Percentiles rank a stretch among this genome's conserved stretches.
Evolutionary conservation across 2,113 vertebrate species (phyloP).

Genomic region (Lutjanus erythropterus): DNA sequence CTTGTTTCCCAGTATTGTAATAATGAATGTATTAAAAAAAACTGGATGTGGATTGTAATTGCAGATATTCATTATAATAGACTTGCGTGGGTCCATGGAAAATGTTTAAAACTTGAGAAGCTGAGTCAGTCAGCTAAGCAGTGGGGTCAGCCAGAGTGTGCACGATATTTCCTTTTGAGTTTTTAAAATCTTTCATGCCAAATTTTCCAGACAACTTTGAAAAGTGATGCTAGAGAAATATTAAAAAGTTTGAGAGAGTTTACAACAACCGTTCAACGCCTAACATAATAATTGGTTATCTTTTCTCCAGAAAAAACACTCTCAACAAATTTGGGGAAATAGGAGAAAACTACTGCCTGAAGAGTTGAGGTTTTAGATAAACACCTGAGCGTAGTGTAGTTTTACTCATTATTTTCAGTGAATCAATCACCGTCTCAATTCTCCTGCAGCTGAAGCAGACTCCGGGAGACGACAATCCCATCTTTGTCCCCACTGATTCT

Average conservation of each 20-base stretch:
- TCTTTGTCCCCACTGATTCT: constrained; percentile 83
- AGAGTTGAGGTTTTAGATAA: neutral
- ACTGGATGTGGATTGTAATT: neutral
- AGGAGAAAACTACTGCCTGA: neutral
- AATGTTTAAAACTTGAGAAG: neutral
- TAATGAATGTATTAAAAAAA: neutral
- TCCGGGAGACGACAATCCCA: constrained; percentile 70
- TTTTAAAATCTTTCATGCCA: constrained; percentile 21
- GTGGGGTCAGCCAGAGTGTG: neutral
- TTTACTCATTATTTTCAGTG: neutral
- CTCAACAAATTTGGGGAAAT: neutral
- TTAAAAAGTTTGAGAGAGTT: neutral
- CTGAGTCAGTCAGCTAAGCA: too few species aligned
- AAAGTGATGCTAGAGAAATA: neutral
- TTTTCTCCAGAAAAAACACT: neutral
- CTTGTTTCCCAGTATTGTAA: neutral
- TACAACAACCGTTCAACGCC: neutral
- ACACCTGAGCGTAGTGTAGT: neutral
- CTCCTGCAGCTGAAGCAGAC: constrained; percentile 69
- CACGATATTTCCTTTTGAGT: neutral
- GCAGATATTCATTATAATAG: neutral
- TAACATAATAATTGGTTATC: neutral
- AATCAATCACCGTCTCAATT: neutral
- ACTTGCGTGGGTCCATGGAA: neutral
- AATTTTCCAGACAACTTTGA: constrained; percentile 9